Base-by-base conservation (phyloP, 2,797 vertebrate species). In the Ctenochaetus hawaiiensis region DNA sequence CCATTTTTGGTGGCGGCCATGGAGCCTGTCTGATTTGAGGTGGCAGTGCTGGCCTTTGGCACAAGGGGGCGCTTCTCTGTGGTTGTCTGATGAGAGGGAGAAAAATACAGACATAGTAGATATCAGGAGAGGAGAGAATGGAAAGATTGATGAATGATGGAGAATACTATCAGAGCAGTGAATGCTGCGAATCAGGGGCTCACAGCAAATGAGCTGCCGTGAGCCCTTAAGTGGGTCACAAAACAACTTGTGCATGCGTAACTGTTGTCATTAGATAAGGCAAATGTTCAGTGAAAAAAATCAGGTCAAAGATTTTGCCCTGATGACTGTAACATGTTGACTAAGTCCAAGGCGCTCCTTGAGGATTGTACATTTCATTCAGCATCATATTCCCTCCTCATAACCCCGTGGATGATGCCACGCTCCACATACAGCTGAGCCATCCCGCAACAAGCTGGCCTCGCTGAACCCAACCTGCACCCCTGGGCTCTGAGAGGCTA, bases 1-100 rank as follows among this genome's bases (percentile, higher is more conserved):
- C 90, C 90, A 62, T 87, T 96, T 92, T 91, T 96, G 81, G 90
- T 67, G 53, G 87, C 65, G 30, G 87, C 49, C 10, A 84, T 30
- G 48, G 94, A 47, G 8, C 92, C 18, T 0, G 86, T 85, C 14
- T 92, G 81, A 22, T 90, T 60, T 0, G 88, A 58, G 23, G 93
- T 62, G 1, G 94, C 68, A 0, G 91, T 82, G 0, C 86, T 76
- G 7, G 91, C 63, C 89, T 96, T 98, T 51, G 96, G 91, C 30
- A 95, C 94, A 0, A 89, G 91, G n/a, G 92, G 89, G 49, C 93
- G 94, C 92, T 94, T 98, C 52, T 98, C 97, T 80, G 84, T 80
- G 58, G 84, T 84, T 1, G 85, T 66, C 91, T 95, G 63, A 20
- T 59, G 49, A 59, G 37, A 68, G 37, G 22, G 58, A 58, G n/a